Evolutionary conservation across 2,888 invertebrate species (phyloP).

Genomic region (Galeopsomyia nigrocyanea): DNA sequence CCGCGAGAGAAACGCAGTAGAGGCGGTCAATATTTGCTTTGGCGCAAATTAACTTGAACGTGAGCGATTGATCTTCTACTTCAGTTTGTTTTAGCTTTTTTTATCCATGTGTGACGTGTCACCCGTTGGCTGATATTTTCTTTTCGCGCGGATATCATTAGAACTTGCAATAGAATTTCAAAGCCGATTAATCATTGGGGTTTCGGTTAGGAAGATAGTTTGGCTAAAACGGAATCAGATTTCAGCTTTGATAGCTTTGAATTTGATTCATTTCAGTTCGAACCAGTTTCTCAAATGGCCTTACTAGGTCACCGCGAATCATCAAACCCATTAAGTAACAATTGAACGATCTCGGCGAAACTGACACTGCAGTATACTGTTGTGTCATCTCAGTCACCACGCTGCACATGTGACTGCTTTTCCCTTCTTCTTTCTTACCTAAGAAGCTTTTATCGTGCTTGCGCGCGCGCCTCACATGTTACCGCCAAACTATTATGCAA

Average conservation of each 20-base stretch:
- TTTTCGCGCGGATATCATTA: no score
- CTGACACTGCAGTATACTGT: no score
- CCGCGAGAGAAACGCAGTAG: conserved; percentile 2
- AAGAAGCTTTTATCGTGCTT: no score
- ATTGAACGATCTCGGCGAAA: conserved; percentile 9
- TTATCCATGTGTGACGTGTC: no score
- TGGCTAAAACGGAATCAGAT: not conserved
- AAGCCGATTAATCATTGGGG: no score
- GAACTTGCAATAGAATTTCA: no score
- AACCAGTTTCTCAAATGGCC: conserved; percentile 32
- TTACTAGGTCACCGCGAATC: conserved; percentile 14
- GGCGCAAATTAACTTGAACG: not conserved
- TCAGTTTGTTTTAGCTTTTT: not conserved
- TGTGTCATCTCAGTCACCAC: no score
- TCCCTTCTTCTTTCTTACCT: no score
- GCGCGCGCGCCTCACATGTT: no score
- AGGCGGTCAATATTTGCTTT: conserved; percentile 35
- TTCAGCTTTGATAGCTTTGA: not conserved
- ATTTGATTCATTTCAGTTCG: conserved; percentile 12
- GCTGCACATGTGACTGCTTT: no score
- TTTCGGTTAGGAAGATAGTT: not conserved
- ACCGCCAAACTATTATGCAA: no score
- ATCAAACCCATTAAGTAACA: conserved; percentile 28
- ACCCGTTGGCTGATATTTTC: no score
- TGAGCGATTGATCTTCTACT: not conserved